phyloP scores from a whole-genome alignment of 1,140 invertebrate genomes.

The Drosophila asahinai region DNA sequence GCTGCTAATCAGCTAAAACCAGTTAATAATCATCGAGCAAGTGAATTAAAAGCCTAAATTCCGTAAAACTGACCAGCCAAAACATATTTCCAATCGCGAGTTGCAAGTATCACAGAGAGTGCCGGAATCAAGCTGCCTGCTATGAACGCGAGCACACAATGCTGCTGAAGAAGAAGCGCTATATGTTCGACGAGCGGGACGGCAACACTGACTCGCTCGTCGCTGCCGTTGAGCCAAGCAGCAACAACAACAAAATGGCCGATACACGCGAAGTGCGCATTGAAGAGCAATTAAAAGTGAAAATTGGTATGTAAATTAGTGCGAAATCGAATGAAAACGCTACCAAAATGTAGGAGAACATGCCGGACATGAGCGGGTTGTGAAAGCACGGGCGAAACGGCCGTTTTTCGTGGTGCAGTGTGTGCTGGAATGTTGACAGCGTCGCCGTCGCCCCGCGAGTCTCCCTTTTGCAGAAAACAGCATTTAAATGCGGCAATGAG shows the following conservation, averaged over 20 bases:
- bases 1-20: background rate
- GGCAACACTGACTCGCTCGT: constrained; percentile 64
- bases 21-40: background rate
- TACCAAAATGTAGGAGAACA: constrained; percentile 29
- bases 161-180: constrained; percentile 84
- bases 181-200: constrained; percentile 80
- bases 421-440: constrained; percentile 75
- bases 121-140: constrained; percentile 27
- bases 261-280: constrained; percentile 93
- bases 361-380: constrained; percentile 10
- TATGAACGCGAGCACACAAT: constrained; percentile 59
- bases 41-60: background rate
- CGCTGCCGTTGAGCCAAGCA: constrained; percentile 68
- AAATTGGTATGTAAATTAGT: constrained; percentile 90
- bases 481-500: constrained; percentile 5
- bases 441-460: constrained; percentile 52
- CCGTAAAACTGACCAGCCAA: constrained; percentile 48
- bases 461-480: constrained; percentile 30
- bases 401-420: constrained; percentile 62
- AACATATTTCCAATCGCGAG: constrained; percentile 37
- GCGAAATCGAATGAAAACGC: constrained; percentile 59
- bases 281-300: constrained; percentile 94
- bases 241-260: constrained; percentile 89
- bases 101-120: constrained; percentile 18
- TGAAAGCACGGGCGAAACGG: constrained; percentile 39